Conservation (phyloP, 2,888 invertebrate species). For the Polydrusus tereticollis region DNA sequence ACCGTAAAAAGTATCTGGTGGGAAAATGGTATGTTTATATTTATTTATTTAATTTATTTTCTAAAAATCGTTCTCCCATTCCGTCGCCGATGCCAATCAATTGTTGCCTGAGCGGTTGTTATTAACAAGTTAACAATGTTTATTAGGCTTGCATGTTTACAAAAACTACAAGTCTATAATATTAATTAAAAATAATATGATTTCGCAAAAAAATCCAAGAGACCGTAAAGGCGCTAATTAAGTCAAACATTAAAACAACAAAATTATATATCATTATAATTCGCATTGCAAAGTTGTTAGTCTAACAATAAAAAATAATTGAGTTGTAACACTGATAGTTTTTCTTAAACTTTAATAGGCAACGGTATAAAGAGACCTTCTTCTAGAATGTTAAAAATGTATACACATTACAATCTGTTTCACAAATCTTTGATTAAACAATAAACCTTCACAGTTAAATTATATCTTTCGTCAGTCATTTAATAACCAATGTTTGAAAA, state of each 20-base stretch:
- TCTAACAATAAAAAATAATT: conserved; percentile 2
- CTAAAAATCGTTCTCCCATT: no score
- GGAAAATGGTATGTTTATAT: no score
- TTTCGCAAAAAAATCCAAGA: background rate
- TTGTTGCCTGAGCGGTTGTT: no score
- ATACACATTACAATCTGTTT: no score
- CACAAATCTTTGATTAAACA: no score
- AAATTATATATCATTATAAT: background rate
- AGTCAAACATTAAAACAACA: background rate
- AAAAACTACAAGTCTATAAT: background rate
- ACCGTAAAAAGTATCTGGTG: no score
- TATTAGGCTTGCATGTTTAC: background rate
- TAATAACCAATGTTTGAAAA: background rate
- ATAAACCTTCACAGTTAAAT: background rate
- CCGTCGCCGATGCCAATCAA: no score
- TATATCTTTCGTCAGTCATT: background rate
- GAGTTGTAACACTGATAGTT: background rate
- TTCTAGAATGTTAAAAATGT: no score
- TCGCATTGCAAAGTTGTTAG: background rate
- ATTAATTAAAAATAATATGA: background rate
- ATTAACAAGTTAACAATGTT: no score
- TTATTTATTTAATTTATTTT: no score
- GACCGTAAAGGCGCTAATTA: conserved; percentile 9
- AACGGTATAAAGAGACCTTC: background rate
- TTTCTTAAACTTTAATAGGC: background rate